Percentiles rank a stretch among this genome's conserved stretches.
These are phyloP conservation scores for Arizona elegans DNA, from an alignment of 2,113 vertebrate genomes.

Conservation along the genomic window DNA sequence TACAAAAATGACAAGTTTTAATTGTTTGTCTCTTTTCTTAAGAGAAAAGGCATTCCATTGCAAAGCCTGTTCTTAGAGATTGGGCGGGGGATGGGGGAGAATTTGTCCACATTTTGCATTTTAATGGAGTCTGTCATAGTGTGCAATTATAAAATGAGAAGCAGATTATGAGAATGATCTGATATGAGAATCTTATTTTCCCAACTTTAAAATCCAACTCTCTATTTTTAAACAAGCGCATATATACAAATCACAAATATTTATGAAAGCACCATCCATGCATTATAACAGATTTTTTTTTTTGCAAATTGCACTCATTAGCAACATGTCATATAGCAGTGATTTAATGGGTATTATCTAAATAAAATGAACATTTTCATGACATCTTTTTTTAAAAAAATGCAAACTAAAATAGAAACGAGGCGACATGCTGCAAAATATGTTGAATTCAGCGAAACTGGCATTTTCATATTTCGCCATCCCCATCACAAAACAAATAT, in stretches of 20 bases:
- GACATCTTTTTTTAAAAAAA: not conserved
- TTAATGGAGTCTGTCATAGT: not conserved
- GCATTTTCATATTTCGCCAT: not conserved
- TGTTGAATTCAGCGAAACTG: not conserved
- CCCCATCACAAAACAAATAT: not conserved
- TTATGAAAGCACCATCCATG: not conserved
- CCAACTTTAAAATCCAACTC: not conserved
- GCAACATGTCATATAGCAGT: not conserved
- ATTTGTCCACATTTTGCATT: not conserved
- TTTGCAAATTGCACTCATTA: not conserved
- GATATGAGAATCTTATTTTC: not conserved
- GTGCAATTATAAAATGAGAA: not conserved
- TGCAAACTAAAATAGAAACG: not conserved
- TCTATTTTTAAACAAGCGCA: not conserved
- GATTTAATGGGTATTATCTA: not conserved
- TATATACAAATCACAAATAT: not conserved
- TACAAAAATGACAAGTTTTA: slow-evolving; percentile 3
- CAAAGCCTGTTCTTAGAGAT: not conserved
- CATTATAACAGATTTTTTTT: not conserved
- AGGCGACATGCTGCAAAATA: not conserved
- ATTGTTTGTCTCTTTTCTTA: slow-evolving; percentile 7
- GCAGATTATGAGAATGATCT: not conserved
- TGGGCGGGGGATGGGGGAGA: not conserved
- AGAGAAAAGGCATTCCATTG: not conserved
- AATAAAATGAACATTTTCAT: not conserved